phyloP scores from a whole-genome alignment of 92 coral and sea anemone species.

The Paramuricea clavata region DNA sequence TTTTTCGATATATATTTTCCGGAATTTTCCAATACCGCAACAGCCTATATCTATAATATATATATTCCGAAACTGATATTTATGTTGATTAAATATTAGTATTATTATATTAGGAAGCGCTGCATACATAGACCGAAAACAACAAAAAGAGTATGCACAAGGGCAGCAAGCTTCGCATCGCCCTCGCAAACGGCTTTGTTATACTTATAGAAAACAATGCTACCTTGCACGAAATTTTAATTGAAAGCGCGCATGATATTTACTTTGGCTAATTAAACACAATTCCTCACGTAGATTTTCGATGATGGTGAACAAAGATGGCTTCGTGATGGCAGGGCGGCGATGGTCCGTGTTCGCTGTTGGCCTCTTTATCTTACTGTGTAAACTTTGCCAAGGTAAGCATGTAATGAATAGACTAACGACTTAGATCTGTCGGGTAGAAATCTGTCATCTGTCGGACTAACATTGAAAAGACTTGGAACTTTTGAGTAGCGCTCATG shows the following conservation, averaged over 20 bases:
- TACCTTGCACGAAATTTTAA: neutral
- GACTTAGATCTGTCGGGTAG: neutral
- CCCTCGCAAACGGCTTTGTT: conserved; percentile 4
- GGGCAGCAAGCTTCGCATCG: neutral
- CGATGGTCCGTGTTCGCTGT: neutral
- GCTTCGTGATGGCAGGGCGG: neutral
- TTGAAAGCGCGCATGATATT: conserved; percentile 24
- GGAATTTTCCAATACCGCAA: too few relatives aligned
- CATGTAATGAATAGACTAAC: neutral
- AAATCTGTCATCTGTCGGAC: neutral
- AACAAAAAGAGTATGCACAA: too few relatives aligned
- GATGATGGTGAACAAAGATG: conserved; percentile 4
- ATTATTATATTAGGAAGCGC: too few relatives aligned
- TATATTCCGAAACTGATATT: too few relatives aligned
- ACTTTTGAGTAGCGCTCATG: too few relatives aligned
- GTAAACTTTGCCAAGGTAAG: neutral
- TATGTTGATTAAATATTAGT: too few relatives aligned
- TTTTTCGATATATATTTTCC: too few relatives aligned
- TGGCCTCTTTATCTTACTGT: neutral
- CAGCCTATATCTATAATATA: too few relatives aligned
- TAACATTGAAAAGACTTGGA: too few relatives aligned
- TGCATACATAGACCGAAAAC: too few relatives aligned
- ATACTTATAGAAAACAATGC: conserved; percentile 1
- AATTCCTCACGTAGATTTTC: conserved; percentile 37
- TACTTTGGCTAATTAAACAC: conserved; percentile 29